Percentiles rank a stretch among this genome's conserved stretches.
These are phyloP conservation scores for Drosophila willistoni DNA, from an alignment of 1,140 invertebrate genomes.

Conservation along the genomic window DNA sequence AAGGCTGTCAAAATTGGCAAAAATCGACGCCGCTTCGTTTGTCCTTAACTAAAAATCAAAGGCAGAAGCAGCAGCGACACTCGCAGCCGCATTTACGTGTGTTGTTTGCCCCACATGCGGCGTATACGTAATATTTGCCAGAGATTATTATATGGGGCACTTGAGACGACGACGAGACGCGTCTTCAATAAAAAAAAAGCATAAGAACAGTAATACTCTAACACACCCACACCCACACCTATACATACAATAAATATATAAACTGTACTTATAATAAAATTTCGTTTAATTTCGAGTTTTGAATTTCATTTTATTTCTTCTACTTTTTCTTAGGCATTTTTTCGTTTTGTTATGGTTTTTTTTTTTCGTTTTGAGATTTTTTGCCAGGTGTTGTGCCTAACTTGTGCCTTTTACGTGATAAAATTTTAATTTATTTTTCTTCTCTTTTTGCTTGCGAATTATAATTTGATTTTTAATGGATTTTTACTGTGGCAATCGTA, in stretches of 20 bases:
- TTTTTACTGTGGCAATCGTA: constrained; percentile 12
- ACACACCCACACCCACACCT: background rate
- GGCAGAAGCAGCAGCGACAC: constrained; percentile 35
- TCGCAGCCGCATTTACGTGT: constrained; percentile 50
- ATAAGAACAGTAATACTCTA: constrained; percentile 5
- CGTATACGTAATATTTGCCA: constrained; percentile 73
- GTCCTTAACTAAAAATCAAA: constrained; percentile 78
- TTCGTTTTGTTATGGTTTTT: constrained; percentile 30
- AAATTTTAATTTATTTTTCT: constrained; percentile 66
- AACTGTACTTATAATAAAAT: constrained; percentile 70
- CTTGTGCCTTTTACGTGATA: constrained; percentile 44
- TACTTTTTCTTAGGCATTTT: constrained; percentile 15
- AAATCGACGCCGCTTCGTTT: constrained; percentile 60
- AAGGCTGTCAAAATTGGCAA: constrained; percentile 77
- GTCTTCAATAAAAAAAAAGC: constrained; percentile 63
- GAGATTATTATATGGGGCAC: constrained; percentile 69
- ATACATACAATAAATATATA: constrained; percentile 29
- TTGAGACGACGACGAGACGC: constrained; percentile 55
- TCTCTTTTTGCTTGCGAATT: constrained; percentile 1
- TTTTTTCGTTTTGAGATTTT: background rate
- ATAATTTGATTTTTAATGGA: constrained; percentile 22
- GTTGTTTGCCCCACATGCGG: constrained; percentile 52
- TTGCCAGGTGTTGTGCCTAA: constrained; percentile 49
- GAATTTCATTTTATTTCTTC: constrained; percentile 65
- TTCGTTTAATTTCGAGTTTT: constrained; percentile 76